These are phyloP conservation scores for Caenorhabditis wallacei DNA, from an alignment of 2,888 invertebrate species.

Conservation along the genomic window DNA sequence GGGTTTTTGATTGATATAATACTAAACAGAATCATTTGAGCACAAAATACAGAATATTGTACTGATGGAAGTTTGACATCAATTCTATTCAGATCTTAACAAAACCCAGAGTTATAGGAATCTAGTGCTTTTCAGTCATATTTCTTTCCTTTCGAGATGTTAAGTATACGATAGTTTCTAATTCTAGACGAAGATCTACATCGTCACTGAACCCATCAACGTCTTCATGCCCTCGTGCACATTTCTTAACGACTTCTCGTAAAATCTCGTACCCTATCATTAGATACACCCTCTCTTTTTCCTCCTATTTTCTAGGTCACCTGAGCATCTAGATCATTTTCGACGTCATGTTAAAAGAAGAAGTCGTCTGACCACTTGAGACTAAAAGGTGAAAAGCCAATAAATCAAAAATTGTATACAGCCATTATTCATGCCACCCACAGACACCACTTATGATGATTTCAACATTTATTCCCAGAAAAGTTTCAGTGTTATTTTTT, in stretches of 20 bases:
- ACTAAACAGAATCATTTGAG: not conserved
- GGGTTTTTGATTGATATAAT: too few species aligned
- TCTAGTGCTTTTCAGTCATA: too few species aligned
- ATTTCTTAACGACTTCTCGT: conserved; percentile 30
- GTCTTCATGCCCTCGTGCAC: not conserved
- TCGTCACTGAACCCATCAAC: conserved; percentile 1
- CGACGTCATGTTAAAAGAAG: conserved; percentile 21
- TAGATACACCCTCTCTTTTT: conserved; percentile 2
- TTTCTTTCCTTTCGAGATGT: not conserved
- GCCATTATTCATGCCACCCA: conserved; percentile 19
- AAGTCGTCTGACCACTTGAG: conserved; percentile 27
- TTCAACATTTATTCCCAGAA: not conserved
- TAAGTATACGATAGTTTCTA: not conserved
- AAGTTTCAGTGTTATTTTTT: conserved; percentile 9
- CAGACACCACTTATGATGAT: not conserved
- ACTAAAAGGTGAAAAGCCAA: conserved; percentile 2
- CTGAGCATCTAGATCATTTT: conserved; percentile 28
- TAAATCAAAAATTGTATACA: conserved; percentile 39
- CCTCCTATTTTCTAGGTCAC: conserved; percentile 17
- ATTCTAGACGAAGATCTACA: not conserved
- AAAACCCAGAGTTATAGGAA: too few species aligned
- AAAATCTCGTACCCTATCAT: conserved; percentile 20
- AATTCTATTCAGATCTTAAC: too few species aligned
- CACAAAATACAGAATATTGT: not conserved
- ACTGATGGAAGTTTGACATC: too few species aligned